A percentile compares a stretch with the other conserved stretches of the same genome.
phyloP scores from a whole-genome alignment of 2,888 invertebrate species.

The Patella caerulea region DNA sequence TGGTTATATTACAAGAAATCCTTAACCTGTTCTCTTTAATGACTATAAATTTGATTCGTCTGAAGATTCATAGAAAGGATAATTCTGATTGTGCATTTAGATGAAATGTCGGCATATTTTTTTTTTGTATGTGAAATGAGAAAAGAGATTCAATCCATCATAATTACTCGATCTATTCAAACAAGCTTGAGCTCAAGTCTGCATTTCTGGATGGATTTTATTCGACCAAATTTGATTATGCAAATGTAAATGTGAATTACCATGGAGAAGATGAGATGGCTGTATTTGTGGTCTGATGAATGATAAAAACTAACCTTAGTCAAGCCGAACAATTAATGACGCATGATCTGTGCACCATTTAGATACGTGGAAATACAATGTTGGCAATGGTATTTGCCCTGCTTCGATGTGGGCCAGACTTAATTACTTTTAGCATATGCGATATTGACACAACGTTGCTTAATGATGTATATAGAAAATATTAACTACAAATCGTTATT shows the following conservation, averaged over 20 bases:
- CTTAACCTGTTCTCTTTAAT: no score
- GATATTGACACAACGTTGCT: slow-evolving; percentile 25
- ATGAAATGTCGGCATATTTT: slow-evolving; percentile 35
- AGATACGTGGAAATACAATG: slow-evolving; percentile 17
- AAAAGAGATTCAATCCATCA: slow-evolving; percentile 42
- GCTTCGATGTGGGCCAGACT: slow-evolving; percentile 23
- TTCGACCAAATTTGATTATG: slow-evolving; percentile 41
- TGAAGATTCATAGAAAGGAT: slow-evolving; percentile 9
- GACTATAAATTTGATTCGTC: no score
- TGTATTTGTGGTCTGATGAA: slow-evolving; percentile 11
- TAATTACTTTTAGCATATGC: slow-evolving; percentile 29
- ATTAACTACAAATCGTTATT: slow-evolving; percentile 21
- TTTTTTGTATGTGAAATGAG: slow-evolving; percentile 27
- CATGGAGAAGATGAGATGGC: slow-evolving; percentile 26
- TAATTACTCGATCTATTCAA: slow-evolving; percentile 39
- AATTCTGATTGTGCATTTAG: slow-evolving; percentile 40
- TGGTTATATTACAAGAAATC: no score
- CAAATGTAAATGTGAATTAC: slow-evolving; percentile 38
- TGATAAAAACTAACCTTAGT: slow-evolving; percentile 22
- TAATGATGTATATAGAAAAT: slow-evolving; percentile 16
- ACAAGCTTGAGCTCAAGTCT: slow-evolving; percentile 39
- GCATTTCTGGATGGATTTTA: slow-evolving; percentile 37
- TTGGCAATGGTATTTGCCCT: slow-evolving; percentile 17
- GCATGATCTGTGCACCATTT: slow-evolving; percentile 15
- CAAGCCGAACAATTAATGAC: slow-evolving; percentile 23